These are phyloP conservation scores for Archips xylosteana DNA, from an alignment of 2,888 invertebrate genomes.

Conservation along the genomic window DNA sequence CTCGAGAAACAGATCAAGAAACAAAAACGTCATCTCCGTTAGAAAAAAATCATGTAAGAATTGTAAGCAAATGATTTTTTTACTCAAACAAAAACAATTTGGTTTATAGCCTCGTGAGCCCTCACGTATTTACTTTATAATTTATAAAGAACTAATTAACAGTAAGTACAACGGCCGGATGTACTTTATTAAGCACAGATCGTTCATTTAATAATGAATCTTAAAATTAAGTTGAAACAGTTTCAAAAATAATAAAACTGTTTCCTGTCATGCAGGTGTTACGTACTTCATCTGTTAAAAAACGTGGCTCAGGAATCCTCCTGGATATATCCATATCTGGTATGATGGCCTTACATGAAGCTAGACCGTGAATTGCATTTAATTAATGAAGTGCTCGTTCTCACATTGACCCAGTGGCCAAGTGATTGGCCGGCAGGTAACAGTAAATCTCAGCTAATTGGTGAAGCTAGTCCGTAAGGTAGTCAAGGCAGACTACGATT, in stretches of 20 bases:
- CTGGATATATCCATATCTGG: not conserved
- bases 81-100: no score
- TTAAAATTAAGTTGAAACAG: no score
- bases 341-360: not conserved
- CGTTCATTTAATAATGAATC: no score
- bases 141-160: no score
- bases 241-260: no score
- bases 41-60: not conserved
- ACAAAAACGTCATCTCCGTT: constrained; percentile 14
- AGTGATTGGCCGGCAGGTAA: constrained; percentile 7
- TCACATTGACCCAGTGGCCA: constrained; percentile 29
- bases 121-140: no score
- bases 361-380: constrained; percentile 6
- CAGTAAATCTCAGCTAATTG: constrained; percentile 12
- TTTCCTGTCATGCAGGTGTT: no score
- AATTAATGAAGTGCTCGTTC: constrained; percentile 30
- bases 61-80: constrained; percentile 14
- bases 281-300: no score
- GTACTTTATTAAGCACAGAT: no score
- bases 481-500: not conserved
- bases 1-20: constrained; percentile 16
- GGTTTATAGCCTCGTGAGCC: no score
- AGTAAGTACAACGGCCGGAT: no score
- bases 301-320: no score
- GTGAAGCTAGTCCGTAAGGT: not conserved